Conservation (phyloP, 2,113 vertebrate species). For the Parotia lawesii region DNA sequence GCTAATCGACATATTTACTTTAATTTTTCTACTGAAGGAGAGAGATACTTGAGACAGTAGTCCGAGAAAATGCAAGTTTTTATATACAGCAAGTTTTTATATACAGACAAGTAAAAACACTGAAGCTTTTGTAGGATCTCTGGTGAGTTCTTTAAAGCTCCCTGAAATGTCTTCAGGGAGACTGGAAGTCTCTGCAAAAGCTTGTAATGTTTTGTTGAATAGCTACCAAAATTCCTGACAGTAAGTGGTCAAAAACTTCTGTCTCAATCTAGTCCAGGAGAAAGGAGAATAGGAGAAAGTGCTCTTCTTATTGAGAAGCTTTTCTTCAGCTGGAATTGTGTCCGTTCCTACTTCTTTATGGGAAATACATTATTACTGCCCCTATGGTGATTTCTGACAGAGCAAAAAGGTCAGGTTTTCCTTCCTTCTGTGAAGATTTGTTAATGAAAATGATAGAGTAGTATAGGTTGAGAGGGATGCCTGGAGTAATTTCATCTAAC, state of each 20-base stretch:
- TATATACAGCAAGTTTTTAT: not conserved
- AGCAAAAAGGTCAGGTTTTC: not conserved
- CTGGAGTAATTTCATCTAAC: not conserved
- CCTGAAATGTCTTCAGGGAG: not conserved
- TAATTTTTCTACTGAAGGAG: not conserved
- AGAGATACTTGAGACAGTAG: not conserved
- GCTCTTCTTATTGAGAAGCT: not conserved
- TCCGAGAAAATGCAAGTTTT: accelerated
- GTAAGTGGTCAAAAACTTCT: not conserved
- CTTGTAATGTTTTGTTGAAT: not conserved
- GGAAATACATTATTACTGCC: not conserved
- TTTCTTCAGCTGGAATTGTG: not conserved
- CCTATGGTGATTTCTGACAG: not conserved
- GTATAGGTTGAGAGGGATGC: not conserved
- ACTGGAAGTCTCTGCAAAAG: not conserved
- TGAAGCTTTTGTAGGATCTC: not conserved
- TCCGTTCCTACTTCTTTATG: not conserved
- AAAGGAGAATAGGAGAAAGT: not conserved
- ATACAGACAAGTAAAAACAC: not conserved
- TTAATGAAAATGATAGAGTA: not conserved
- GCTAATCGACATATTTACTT: not conserved
- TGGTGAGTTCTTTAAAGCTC: not conserved
- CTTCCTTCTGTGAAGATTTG: not conserved
- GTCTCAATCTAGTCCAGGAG: not conserved
- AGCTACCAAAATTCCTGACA: not conserved